phyloP scores from a whole-genome alignment of 2,888 invertebrate genomes.

The Dromius quadrimaculatus region DNA sequence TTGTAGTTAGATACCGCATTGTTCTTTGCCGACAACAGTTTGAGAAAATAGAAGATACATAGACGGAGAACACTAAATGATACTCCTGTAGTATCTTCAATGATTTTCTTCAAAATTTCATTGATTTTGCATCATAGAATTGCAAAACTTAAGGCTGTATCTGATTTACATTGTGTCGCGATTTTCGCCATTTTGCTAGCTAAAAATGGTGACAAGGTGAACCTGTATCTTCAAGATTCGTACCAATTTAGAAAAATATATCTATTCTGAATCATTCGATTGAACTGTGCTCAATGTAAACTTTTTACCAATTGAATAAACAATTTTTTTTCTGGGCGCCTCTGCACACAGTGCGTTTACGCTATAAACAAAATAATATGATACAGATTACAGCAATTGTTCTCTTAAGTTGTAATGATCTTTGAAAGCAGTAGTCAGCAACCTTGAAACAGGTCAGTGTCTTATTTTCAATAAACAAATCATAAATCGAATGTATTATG shows the following conservation, averaged over 20 bases:
- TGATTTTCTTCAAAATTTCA: too few species aligned
- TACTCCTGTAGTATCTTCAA: too few species aligned
- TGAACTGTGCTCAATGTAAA: too few species aligned
- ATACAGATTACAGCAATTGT: conserved; percentile 22
- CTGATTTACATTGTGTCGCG: too few species aligned
- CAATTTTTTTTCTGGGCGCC: background rate
- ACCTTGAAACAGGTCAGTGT: conserved; percentile 37
- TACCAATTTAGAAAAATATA: background rate
- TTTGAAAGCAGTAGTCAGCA: too few species aligned
- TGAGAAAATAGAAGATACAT: conserved; percentile 10
- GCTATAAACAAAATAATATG: conserved; percentile 7
- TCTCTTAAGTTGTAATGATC: conserved; percentile 7
- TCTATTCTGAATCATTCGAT: too few species aligned
- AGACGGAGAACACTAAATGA: background rate
- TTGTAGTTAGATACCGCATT: too few species aligned
- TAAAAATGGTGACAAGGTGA: background rate
- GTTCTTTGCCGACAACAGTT: background rate
- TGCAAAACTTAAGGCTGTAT: too few species aligned
- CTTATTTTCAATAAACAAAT: conserved; percentile 8
- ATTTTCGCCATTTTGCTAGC: background rate
- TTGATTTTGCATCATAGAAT: too few species aligned
- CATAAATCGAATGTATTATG: conserved; percentile 19
- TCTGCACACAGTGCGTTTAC: background rate
- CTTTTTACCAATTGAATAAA: background rate
- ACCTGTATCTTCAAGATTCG: background rate